A percentile compares a stretch with the other conserved stretches of the same genome.
phyloP scores from a whole-genome alignment of 2,113 vertebrate genomes.

The Thinocorus orbignyianus region DNA sequence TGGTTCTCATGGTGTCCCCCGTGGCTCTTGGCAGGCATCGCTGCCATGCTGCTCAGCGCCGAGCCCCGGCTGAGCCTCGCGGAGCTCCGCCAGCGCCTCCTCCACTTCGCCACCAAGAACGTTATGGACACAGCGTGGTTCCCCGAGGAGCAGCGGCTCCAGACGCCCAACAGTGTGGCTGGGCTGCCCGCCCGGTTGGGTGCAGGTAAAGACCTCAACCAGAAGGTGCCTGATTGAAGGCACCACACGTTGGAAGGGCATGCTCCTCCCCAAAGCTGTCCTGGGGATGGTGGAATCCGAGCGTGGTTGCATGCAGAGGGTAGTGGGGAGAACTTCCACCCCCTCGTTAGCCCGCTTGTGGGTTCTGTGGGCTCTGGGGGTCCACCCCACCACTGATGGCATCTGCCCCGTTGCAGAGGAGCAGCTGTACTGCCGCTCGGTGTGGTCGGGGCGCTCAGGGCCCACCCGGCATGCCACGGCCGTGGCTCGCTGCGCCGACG shows the following conservation, averaged over 20 bases:
- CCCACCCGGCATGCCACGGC: slow-evolving; percentile 5
- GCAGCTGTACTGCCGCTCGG: slow-evolving; percentile 83
- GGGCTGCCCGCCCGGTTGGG: slow-evolving; percentile 60
- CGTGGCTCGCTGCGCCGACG: slow-evolving; percentile 59
- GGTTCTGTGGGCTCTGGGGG: rapidly evolving
- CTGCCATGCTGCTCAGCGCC: slow-evolving; percentile 79
- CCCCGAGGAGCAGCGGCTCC: slow-evolving; percentile 73
- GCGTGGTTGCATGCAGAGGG: rapidly evolving
- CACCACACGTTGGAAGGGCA: rapidly evolving
- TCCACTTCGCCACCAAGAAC: slow-evolving; percentile 76
- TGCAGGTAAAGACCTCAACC: slow-evolving; percentile 39
- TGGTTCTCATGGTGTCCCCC: not conserved
- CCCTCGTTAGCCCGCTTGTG: rapidly evolving
- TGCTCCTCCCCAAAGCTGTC: too few relatives aligned
- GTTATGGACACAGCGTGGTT: slow-evolving; percentile 74
- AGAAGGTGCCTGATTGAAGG: not conserved
- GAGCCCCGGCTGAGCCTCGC: slow-evolving; percentile 66
- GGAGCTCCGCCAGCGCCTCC: slow-evolving; percentile 81
- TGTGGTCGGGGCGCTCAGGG: slow-evolving; percentile 84
- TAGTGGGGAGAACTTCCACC: not conserved
- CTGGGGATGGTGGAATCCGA: rapidly evolving
- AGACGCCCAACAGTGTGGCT: slow-evolving; percentile 81
- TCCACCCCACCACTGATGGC: rapidly evolving
- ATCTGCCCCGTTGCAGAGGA: not conserved
- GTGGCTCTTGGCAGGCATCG: slow-evolving; percentile 68